phyloP scores from a whole-genome alignment of 1,140 invertebrate genomes.

The Anastrepha obliqua region DNA sequence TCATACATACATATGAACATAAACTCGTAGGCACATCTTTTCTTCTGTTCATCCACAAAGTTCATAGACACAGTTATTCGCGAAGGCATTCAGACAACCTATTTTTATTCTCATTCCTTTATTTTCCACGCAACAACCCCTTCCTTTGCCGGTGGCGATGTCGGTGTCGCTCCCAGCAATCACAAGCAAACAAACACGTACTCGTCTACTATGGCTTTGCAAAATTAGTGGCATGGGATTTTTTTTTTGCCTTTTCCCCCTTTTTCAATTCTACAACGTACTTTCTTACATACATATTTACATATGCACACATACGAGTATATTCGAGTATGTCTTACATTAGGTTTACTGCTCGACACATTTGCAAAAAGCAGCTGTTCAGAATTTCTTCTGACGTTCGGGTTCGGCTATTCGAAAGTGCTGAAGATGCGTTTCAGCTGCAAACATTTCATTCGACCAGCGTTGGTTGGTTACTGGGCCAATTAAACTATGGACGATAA shows the following conservation, averaged over 20 bases:
- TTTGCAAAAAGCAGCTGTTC: constrained; percentile 52
- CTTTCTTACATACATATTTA: neutral
- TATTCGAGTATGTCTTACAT: neutral
- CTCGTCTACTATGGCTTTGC: constrained; percentile 8
- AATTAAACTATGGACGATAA: constrained; percentile 50
- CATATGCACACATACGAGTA: neutral
- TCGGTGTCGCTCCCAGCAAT: constrained; percentile 33
- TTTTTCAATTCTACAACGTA: constrained; percentile 20
- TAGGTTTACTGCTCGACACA: constrained; percentile 2
- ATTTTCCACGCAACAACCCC: constrained; percentile 33
- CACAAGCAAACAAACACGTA: constrained; percentile 9
- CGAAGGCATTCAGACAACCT: constrained; percentile 47
- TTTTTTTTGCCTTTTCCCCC: neutral
- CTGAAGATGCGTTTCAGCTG: constrained; percentile 43
- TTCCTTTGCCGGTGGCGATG: neutral
- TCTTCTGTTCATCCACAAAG: constrained; percentile 40
- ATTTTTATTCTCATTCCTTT: constrained; percentile 31
- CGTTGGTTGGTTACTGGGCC: neutral
- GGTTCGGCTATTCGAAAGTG: constrained; percentile 31
- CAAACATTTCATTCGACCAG: constrained; percentile 22
- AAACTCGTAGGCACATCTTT: neutral
- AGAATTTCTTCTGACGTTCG: constrained; percentile 47
- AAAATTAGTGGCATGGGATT: constrained; percentile 50
- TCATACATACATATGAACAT: neutral
- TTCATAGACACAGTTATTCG: constrained; percentile 51